phyloP scores from a whole-genome alignment of 2,113 vertebrate genomes.

The Oncorhynchus tshawytscha region DNA sequence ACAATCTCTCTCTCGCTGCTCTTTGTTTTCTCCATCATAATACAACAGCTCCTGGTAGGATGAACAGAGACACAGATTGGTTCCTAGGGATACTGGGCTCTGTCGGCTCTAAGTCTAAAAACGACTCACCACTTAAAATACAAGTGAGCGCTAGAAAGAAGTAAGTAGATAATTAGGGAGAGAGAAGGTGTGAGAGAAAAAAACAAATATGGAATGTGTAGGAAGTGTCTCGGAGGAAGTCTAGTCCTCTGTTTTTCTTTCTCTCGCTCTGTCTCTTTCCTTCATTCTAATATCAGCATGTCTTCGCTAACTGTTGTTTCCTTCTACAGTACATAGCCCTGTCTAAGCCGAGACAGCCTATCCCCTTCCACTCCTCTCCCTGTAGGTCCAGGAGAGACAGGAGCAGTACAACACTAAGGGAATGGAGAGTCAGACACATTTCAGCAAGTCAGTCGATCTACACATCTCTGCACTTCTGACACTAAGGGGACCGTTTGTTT shows the following conservation, averaged over 20 bases:
- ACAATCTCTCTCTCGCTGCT: constrained; percentile 14
- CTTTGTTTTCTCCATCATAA: constrained; percentile 43
- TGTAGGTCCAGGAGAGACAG: background rate
- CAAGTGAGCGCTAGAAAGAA: background rate
- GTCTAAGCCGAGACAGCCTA: background rate
- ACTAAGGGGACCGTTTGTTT: constrained; percentile 4
- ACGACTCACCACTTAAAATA: background rate
- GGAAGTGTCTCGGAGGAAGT: background rate
- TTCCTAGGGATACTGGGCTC: constrained; percentile 21
- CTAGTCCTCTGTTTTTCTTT: background rate
- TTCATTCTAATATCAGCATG: background rate
- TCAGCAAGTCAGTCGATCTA: constrained; percentile 26
- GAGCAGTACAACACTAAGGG: constrained; percentile 37
- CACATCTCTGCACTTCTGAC: constrained; percentile 45
- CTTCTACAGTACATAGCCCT: background rate
- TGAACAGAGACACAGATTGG: constrained; percentile 47
- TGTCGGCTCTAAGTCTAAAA: background rate
- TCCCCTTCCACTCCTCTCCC: constrained; percentile 3
- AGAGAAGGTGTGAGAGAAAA: background rate
- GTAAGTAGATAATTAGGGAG: too few relatives aligned
- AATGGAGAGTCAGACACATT: constrained; percentile 24
- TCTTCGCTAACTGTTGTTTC: background rate
- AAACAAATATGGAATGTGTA: background rate
- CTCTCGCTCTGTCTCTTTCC: background rate
- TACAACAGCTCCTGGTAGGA: constrained; percentile 46